Conservation (phyloP, 2,888 invertebrate genomes). For the Ophion ellenae region DNA sequence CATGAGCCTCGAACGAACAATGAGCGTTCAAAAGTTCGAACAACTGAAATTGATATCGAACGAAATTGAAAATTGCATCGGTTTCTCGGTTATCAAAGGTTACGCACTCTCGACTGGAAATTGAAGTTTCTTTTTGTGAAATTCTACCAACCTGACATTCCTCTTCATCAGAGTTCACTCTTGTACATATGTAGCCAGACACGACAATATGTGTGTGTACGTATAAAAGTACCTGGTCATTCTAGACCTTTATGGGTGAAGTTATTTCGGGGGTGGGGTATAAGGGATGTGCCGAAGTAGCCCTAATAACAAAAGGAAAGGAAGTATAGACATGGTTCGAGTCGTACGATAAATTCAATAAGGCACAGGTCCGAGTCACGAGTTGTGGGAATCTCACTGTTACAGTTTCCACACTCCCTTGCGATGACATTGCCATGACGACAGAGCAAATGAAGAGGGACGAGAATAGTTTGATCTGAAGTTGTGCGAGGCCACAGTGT, state of each 20-base stretch:
- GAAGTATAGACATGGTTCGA: slow-evolving; percentile 16
- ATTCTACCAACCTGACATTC: neutral
- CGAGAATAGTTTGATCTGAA: slow-evolving; percentile 30
- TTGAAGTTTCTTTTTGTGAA: neutral
- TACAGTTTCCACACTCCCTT: slow-evolving; percentile 28
- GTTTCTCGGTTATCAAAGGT: neutral
- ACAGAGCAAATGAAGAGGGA: slow-evolving; percentile 25
- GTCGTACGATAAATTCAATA: slow-evolving; percentile 71
- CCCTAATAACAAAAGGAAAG: slow-evolving; percentile 11
- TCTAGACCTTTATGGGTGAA: slow-evolving; percentile 2
- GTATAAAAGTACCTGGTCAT: neutral
- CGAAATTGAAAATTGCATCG: neutral
- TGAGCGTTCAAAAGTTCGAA: neutral
- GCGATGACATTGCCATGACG: slow-evolving; percentile 25
- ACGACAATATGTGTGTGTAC: neutral
- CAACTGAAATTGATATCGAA: no score
- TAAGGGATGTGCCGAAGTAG: slow-evolving; percentile 20
- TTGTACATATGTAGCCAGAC: neutral
- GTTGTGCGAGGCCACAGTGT: neutral
- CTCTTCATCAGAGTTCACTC: neutral
- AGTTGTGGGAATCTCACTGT: slow-evolving; percentile 27
- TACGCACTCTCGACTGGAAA: neutral
- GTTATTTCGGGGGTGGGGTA: slow-evolving; percentile 17
- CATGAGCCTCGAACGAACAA: no score
- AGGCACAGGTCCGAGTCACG: slow-evolving; percentile 63